phyloP scores from a whole-genome alignment of 2,113 vertebrate genomes.

The Aplodontia rufa region DNA sequence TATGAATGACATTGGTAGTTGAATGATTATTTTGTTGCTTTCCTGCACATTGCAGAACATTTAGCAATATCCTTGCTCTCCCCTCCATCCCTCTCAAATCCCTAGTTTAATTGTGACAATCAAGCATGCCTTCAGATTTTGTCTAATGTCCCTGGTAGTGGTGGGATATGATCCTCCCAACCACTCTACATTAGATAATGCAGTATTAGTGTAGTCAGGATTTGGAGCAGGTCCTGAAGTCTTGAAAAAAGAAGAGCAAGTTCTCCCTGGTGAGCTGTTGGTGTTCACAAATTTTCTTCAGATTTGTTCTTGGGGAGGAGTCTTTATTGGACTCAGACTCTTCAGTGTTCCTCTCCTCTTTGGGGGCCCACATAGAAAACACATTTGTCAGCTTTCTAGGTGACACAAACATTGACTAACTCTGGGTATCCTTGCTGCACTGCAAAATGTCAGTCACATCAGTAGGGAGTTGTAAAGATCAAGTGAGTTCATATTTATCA shows the following conservation, averaged over 20 bases:
- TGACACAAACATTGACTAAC: too few relatives aligned
- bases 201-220: background rate
- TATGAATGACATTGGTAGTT: too few relatives aligned
- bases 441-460: too few relatives aligned
- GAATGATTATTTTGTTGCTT: too few relatives aligned
- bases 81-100: background rate
- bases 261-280: background rate
- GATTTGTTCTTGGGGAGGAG: background rate
- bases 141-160: background rate
- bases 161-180: background rate
- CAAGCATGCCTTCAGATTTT: background rate
- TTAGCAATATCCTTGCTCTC: background rate
- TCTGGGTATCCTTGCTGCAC: too few relatives aligned
- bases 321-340: background rate
- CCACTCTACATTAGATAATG: background rate
- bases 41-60: background rate
- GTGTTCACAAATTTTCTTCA: background rate
- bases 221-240: fast-evolving
- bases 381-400: too few relatives aligned
- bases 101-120: background rate
- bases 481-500: too few relatives aligned
- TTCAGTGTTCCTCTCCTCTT: too few relatives aligned
- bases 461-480: too few relatives aligned
- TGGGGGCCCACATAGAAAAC: too few relatives aligned
- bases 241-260: background rate